These are phyloP conservation scores for Paramuricea clavata DNA, from an alignment of 92 coral and sea anemone species.

Conservation along the genomic window DNA sequence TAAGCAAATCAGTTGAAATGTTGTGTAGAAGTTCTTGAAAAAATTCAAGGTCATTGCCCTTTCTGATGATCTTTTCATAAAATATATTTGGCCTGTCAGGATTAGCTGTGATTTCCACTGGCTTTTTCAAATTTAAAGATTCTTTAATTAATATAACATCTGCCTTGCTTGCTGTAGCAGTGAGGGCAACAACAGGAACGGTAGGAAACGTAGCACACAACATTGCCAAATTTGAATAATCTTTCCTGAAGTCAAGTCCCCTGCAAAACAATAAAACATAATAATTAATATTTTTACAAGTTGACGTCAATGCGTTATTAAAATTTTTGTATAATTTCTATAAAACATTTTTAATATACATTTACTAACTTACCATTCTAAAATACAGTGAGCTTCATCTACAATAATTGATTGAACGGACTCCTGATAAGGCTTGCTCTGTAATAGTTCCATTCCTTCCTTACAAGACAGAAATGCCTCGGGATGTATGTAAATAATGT, in stretches of 20 bases:
- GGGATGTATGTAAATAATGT: constrained; percentile 62
- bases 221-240: constrained; percentile 60
- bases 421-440: constrained; percentile 51
- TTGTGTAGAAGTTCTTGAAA: constrained; percentile 50
- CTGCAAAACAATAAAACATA: too few species aligned
- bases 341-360: too few species aligned
- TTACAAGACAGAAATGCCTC: constrained; percentile 61
- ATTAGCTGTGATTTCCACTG: constrained; percentile 50
- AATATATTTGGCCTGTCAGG: constrained; percentile 54
- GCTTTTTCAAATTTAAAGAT: constrained; percentile 23
- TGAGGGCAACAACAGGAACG: constrained; percentile 72
- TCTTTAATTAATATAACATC: constrained; percentile 9
- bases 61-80: constrained; percentile 50
- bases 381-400: constrained; percentile 71
- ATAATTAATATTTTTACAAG: too few species aligned
- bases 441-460: constrained; percentile 57
- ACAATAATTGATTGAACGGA: constrained; percentile 56
- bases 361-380: constrained; percentile 61
- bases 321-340: too few species aligned
- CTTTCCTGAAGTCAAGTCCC: constrained; percentile 71
- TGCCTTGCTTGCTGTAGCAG: constrained; percentile 69
- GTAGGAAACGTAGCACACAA: constrained; percentile 65
- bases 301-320: too few species aligned
- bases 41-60: constrained; percentile 59
- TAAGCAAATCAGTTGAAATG: constrained; percentile 42